Evolutionary conservation across 2,888 invertebrate genomes (phyloP).

Genomic region (Nowickia ferox): DNA sequence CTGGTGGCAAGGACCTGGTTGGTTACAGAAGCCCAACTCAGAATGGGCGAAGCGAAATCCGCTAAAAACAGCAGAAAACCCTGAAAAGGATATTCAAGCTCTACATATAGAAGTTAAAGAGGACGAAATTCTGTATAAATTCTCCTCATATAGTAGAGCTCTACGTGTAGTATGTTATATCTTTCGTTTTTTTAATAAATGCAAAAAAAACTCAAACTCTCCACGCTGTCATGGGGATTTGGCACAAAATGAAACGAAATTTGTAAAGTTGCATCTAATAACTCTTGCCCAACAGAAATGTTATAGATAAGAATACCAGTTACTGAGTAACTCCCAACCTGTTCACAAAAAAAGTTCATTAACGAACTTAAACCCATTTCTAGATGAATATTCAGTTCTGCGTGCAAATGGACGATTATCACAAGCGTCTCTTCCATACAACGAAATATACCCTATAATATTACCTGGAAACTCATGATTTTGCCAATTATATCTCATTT

Average conservation of each 20-base stretch:
- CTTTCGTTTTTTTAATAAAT: too few relatives aligned
- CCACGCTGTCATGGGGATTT: background rate
- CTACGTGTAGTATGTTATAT: slow-evolving; percentile 4
- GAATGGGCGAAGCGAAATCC: background rate
- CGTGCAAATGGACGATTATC: background rate
- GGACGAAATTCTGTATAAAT: background rate
- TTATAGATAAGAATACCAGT: background rate
- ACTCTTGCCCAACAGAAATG: background rate
- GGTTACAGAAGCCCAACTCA: background rate
- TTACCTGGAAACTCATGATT: background rate
- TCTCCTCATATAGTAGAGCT: background rate
- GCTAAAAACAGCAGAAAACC: background rate
- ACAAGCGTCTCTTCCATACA: background rate
- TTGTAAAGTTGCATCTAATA: background rate
- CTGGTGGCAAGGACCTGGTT: background rate
- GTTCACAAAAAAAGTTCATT: background rate
- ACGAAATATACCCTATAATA: background rate
- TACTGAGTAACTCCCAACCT: background rate
- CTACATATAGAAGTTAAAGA: background rate
- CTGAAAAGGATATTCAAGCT: background rate
- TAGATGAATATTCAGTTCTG: background rate
- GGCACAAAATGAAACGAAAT: background rate
- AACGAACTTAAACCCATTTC: background rate
- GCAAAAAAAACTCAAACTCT: background rate
- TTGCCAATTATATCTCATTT: background rate